Percentiles rank a stretch among this genome's conserved stretches.
Conservation (phyloP, 2,888 invertebrate species). For the Drosophila rellima region DNA sequence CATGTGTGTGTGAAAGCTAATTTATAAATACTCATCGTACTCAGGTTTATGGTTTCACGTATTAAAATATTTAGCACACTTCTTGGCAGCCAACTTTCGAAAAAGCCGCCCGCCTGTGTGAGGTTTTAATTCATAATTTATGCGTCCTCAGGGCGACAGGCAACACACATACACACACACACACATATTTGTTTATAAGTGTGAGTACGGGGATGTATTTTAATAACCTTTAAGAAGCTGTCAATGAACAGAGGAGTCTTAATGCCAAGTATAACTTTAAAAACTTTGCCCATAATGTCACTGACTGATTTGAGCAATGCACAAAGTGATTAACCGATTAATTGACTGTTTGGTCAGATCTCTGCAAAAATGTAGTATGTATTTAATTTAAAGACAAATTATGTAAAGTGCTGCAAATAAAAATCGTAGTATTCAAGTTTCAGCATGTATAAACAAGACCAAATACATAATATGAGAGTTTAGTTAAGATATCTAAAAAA, state of each 20-base stretch:
- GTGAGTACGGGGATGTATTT: conserved; percentile 4
- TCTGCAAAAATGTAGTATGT: too few species aligned
- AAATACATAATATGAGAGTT: too few species aligned
- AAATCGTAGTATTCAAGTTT: too few species aligned
- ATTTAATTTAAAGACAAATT: too few species aligned
- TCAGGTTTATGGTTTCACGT: conserved; percentile 74
- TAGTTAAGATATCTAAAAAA: too few species aligned
- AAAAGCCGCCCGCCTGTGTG: conserved; percentile 45
- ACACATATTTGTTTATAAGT: not conserved
- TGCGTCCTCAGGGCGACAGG: conserved; percentile 64
- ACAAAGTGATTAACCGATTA: too few species aligned
- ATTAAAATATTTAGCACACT: conserved; percentile 78
- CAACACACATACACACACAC: conserved; percentile 11
- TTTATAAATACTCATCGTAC: conserved; percentile 66
- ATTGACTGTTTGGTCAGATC: too few species aligned
- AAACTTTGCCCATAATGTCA: not conserved
- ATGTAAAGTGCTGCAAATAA: too few species aligned
- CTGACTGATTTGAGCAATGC: too few species aligned
- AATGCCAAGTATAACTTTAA: not conserved
- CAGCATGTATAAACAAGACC: too few species aligned
- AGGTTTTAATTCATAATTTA: conserved; percentile 70
- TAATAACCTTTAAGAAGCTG: conserved; percentile 33
- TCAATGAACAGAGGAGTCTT: not conserved
- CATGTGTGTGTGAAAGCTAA: conserved; percentile 58
- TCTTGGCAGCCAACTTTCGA: conserved; percentile 51